phyloP scores from a whole-genome alignment of 1,140 invertebrate genomes.

The Zaprionus camerounensis region DNA sequence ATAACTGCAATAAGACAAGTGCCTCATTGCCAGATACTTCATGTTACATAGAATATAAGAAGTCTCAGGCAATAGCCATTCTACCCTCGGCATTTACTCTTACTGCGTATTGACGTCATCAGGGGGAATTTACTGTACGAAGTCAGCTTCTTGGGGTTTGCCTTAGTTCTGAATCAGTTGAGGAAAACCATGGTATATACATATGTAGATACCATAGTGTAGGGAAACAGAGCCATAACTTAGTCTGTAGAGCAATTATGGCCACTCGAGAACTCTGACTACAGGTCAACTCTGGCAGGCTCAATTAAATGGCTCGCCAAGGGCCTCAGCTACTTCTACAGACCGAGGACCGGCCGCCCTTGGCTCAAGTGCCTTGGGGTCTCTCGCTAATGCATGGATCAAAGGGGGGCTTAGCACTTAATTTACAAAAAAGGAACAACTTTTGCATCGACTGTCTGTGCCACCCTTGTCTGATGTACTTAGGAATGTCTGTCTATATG shows the following conservation, averaged over 20 bases:
- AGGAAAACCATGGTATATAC: background rate
- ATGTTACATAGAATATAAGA: too few species aligned
- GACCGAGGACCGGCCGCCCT: conserved; percentile 11
- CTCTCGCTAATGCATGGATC: conserved; percentile 1
- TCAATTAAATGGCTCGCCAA: conserved; percentile 63
- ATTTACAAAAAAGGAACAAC: conserved; percentile 34
- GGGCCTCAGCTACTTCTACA: conserved; percentile 26
- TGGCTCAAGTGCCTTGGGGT: conserved; percentile 24
- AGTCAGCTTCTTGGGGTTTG: background rate
- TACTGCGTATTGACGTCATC: background rate
- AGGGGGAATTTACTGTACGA: background rate
- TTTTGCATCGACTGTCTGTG: conserved; percentile 49
- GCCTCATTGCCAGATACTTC: too few species aligned
- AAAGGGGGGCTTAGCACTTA: conserved; percentile 11
- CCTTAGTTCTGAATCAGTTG: background rate
- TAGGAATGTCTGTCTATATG: conserved; percentile 41
- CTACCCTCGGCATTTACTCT: background rate
- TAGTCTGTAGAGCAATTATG: conserved; percentile 52
- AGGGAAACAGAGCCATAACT: background rate
- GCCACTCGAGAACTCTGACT: conserved; percentile 58
- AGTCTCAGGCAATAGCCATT: too few species aligned
- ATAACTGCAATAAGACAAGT: too few species aligned
- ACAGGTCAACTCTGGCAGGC: conserved; percentile 61
- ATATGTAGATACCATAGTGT: background rate
- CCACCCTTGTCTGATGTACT: conserved; percentile 14